Percentiles rank a stretch among this genome's conserved stretches.
Conservation (phyloP, 2,113 vertebrate genomes). For the Aegithalos caudatus region DNA sequence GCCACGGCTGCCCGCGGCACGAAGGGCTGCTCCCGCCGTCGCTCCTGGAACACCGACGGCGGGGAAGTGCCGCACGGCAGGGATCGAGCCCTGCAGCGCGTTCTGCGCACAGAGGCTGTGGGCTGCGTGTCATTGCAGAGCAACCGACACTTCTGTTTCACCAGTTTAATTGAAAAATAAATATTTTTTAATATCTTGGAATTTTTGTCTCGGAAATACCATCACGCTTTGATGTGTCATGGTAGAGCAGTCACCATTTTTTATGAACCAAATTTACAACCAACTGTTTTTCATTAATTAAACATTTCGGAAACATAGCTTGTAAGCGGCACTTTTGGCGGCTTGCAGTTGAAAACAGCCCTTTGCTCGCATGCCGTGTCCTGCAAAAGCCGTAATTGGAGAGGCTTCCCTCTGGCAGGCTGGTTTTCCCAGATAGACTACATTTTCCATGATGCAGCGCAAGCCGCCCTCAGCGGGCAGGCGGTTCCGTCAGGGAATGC, state of each 20-base stretch:
- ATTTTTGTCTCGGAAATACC: not conserved
- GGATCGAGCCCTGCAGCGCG: rapidly evolving
- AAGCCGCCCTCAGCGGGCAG: not conserved
- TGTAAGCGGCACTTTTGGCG: not conserved
- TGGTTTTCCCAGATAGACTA: not conserved
- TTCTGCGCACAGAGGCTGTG: not conserved
- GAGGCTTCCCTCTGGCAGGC: not conserved
- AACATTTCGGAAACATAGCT: rapidly evolving
- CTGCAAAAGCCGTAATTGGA: not conserved
- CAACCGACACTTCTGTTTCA: rapidly evolving
- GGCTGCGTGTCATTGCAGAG: rapidly evolving
- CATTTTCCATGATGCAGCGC: not conserved
- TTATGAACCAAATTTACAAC: not conserved
- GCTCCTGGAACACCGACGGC: too few species aligned
- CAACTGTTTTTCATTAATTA: rapidly evolving
- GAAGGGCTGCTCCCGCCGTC: not conserved
- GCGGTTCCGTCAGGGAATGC: not conserved
- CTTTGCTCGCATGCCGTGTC: rapidly evolving
- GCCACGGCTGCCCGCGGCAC: not conserved
- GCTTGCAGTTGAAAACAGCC: not conserved
- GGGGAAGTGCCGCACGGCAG: not conserved
- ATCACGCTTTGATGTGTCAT: rapidly evolving
- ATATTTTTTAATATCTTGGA: rapidly evolving
- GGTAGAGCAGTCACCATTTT: not conserved
- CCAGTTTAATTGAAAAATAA: too few species aligned